Evolutionary conservation across 2,888 invertebrate genomes (phyloP), one percentile per base, ranked within the genome.

Genomic region (Pilophorus perplexus): DNA sequence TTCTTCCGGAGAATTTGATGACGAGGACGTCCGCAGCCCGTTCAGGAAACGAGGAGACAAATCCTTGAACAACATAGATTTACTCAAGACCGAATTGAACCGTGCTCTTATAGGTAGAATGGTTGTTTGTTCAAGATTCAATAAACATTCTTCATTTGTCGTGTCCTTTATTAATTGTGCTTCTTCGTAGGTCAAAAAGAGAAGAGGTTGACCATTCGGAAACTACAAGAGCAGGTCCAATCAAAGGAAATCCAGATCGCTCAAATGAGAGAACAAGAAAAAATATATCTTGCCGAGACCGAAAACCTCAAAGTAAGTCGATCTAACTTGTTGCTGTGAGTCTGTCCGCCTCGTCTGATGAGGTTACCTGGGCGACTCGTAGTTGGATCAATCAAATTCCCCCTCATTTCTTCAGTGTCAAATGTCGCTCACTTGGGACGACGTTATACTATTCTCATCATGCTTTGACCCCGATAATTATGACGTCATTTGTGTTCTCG

Each of bases 101-200:
- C 48, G 72, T 38, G 70, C 72, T 1, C 42, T 72, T 6, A 37
- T 69, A 12, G 69, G 69, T 69, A 42, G 33, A 10, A 60, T n/a
- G 46, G 14, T 6, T 48, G 38, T 2, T 38, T 38, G 38, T 6
- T 14, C 38, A n/a, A n/a, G n/a, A n/a, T n/a, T n/a, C n/a, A n/a
- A n/a, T n/a, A n/a, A n/a, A n/a, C n/a, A n/a, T n/a, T n/a, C n/a
- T n/a, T n/a, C n/a, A n/a, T n/a, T n/a, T n/a, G n/a, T n/a, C n/a
- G n/a, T n/a, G n/a, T n/a, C n/a, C n/a, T n/a, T n/a, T n/a, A n/a
- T n/a, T n/a, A n/a, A n/a, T n/a, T n/a, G n/a, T n/a, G n/a, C n/a
- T n/a, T n/a, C n/a, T n/a, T n/a, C n/a, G n/a, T 50, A 68, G 72
- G 71, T 23, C 70, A 72, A 62, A 67, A 66, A 62, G 68, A 69